These are phyloP conservation scores for Tupiocoris notatus DNA, from an alignment of 2,888 invertebrate species.

Conservation along the genomic window DNA sequence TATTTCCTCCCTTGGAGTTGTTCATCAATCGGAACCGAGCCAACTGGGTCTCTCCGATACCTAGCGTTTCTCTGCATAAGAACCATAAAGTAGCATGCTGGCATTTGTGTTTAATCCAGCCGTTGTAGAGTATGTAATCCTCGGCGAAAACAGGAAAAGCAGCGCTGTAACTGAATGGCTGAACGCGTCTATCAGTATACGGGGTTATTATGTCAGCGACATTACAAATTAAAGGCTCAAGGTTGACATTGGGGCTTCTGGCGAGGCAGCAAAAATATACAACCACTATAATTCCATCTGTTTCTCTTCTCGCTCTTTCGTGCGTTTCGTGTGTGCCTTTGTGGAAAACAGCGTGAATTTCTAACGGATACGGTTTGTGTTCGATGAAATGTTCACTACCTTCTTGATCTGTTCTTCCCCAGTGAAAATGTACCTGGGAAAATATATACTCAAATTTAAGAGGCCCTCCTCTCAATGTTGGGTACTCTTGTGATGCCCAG, in stretches of 20 bases:
- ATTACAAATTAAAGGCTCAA: constrained; percentile 1
- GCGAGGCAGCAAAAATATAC: constrained; percentile 19
- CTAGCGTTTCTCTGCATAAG: constrained; percentile 28
- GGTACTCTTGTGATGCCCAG: constrained; percentile 3
- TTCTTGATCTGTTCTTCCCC: constrained; percentile 18
- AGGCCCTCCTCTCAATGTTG: constrained; percentile 17
- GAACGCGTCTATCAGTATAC: background rate
- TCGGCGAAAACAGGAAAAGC: constrained; percentile 22
- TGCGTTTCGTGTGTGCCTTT: constrained; percentile 13
- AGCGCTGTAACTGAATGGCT: constrained; percentile 11
- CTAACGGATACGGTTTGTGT: constrained; percentile 15
- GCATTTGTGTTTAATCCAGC: constrained; percentile 22
- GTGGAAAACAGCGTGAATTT: constrained; percentile 33
- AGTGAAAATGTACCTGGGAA: constrained; percentile 37
- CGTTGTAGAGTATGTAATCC: constrained; percentile 35
- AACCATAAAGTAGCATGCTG: constrained; percentile 29
- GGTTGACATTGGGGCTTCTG: background rate
- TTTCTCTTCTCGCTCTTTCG: constrained; percentile 28
- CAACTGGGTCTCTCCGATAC: constrained; percentile 7
- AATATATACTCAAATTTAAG: constrained; percentile 20
- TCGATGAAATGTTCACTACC: constrained; percentile 26
- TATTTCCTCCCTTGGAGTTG: background rate
- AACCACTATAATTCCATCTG: constrained; percentile 23
- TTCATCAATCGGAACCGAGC: background rate
- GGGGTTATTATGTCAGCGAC: background rate